These are phyloP conservation scores for Subacronicta megacephala DNA, from an alignment of 2,888 invertebrate genomes.

Conservation along the genomic window DNA sequence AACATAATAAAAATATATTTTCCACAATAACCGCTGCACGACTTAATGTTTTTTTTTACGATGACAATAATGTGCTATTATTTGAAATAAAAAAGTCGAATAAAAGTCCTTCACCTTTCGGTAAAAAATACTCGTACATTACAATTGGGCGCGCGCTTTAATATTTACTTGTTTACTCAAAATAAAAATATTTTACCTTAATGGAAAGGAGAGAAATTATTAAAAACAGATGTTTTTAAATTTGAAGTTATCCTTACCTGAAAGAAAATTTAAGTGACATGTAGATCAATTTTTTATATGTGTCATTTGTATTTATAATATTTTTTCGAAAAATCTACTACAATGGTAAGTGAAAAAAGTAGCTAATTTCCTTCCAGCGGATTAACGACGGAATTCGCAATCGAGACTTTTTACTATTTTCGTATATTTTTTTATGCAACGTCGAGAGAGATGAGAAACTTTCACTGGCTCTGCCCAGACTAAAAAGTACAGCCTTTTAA, in stretches of 20 bases:
- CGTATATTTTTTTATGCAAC: conserved; percentile 31
- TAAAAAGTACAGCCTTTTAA: conserved; percentile 49
- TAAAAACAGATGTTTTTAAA: not conserved
- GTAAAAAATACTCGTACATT: conserved; percentile 1
- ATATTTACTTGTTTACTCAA: conserved; percentile 1
- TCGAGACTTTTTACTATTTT: conserved; percentile 38
- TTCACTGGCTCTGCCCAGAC: conserved; percentile 44
- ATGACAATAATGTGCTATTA: conserved; percentile 1
- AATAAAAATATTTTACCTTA: not conserved
- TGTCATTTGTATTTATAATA: no score
- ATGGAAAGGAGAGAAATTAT: not conserved
- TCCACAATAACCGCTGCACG: no score
- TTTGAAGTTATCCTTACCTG: not conserved
- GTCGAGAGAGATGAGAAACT: conserved; percentile 44
- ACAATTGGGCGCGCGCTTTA: conserved; percentile 1
- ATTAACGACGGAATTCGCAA: conserved; percentile 33
- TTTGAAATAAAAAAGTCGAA: not conserved
- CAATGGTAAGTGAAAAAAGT: conserved; percentile 5
- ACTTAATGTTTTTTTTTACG: not conserved
- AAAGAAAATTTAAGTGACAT: not conserved
- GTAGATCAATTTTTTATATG: not conserved
- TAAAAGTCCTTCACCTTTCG: conserved; percentile 6
- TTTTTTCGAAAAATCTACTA: not conserved
- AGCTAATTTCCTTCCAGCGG: conserved; percentile 29
- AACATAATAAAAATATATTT: no score